Conservation (phyloP, 2,113 vertebrate species). For the Varanus komodoensis region DNA sequence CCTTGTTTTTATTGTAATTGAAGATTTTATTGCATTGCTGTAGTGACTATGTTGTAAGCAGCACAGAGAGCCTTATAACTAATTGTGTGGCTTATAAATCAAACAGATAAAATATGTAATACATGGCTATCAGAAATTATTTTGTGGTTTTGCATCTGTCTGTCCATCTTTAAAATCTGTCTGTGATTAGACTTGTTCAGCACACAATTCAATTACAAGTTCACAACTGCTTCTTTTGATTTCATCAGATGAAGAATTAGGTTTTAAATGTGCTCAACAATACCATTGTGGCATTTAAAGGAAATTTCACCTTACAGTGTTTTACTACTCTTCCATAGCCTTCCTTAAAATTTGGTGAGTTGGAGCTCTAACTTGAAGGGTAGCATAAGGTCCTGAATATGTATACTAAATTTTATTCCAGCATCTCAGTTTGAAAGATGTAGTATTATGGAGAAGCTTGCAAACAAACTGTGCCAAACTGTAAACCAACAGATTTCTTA, state of each 20-base stretch:
- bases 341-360: background rate
- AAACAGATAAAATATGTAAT: background rate
- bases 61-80: too few relatives aligned
- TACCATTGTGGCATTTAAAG: background rate
- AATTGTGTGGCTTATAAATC: background rate
- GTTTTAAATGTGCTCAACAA: background rate
- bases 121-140: background rate
- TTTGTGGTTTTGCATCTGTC: background rate
- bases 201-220: background rate
- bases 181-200: background rate
- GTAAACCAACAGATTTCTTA: background rate
- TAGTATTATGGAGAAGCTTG: background rate
- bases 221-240: background rate
- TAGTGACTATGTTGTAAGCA: too few relatives aligned
- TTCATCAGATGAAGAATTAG: background rate
- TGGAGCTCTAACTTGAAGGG: background rate
- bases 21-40: too few relatives aligned
- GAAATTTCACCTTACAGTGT: background rate
- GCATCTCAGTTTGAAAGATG: background rate
- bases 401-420: background rate
- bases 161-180: background rate
- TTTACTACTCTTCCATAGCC: background rate
- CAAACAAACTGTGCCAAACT: background rate
- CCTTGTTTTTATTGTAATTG: too few relatives aligned
- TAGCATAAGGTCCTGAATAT: background rate